Evolutionary conservation across 2,888 invertebrate species (phyloP), one percentile per base, ranked within the genome.

Genomic region (Melieria omissa): DNA sequence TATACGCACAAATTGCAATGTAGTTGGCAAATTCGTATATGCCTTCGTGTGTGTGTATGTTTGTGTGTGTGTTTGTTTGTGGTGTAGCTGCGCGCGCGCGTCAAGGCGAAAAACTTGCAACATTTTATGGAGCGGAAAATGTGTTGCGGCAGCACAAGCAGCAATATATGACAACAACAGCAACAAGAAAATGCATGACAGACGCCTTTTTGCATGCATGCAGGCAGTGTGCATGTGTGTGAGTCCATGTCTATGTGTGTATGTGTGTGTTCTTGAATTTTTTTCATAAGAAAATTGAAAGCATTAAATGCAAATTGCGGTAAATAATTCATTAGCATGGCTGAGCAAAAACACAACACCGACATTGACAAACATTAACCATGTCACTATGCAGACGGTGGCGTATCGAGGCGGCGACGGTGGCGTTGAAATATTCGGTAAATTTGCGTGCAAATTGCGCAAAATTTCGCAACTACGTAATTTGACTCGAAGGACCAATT

Each of bases 111-210:
- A 29, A 63, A 47, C 47, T 64, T 49, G 64, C 64, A 64, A 49
- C 29, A 64, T 52, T 52, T 64, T 64, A 52, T 64, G 64, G 52
- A 52, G 64, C 52, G 52, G 52, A 64, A 64, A 64, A 64, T 64
- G 64, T 44, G 49, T 63, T 63, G 63, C 47, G 41, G 14, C 41
- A 29, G 14, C 29, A 29, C 9, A 9, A 29, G 4, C n/a, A 41
- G 41, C 9, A 52, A 5, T 5, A 4, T 9, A 8, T n/a, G 4
- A 3, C 49, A 49, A 12, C 12, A 49, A 8, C 16, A 29, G 5
- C 9, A 47, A 41, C n/a, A 45, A 9, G 42, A 47, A 64, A 65
- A 54, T 55, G 47, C 58, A 55, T 58, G 44, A 29, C 42, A 60
- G 46, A 4, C 14, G 8, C n/a, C 62, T 14, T 42, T 4, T 9